Percentiles rank a stretch among this genome's conserved stretches.
Evolutionary conservation across 2,888 invertebrate species (phyloP).

Genomic region (Ormyrus pomaceus): DNA sequence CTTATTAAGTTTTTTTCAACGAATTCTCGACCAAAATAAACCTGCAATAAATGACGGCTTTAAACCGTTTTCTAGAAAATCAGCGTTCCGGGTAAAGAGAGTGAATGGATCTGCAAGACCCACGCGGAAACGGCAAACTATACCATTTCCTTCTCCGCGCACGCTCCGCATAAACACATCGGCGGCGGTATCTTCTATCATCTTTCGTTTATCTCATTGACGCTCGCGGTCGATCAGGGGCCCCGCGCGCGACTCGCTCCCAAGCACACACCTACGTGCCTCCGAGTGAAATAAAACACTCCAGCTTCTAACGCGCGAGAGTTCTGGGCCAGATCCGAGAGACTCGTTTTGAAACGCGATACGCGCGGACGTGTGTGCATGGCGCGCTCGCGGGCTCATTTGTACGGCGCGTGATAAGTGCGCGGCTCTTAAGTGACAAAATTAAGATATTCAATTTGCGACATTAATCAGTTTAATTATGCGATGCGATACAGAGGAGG

Average conservation of each 20-base stretch:
- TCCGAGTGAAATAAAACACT: slow-evolving; percentile 11
- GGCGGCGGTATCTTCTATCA: slow-evolving; percentile 33
- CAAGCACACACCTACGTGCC: slow-evolving; percentile 7
- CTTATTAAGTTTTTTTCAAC: too few relatives aligned
- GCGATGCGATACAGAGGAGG: neutral
- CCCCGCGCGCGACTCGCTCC: neutral
- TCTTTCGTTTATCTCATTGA: slow-evolving; percentile 50
- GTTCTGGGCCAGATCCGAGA: slow-evolving; percentile 17
- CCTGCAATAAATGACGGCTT: too few relatives aligned
- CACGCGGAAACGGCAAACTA: slow-evolving; percentile 37
- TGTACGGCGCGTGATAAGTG: neutral
- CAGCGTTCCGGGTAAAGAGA: too few relatives aligned
- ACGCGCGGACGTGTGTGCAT: neutral
- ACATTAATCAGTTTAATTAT: slow-evolving; percentile 47
- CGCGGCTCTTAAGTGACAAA: slow-evolving; percentile 25
- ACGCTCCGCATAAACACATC: neutral
- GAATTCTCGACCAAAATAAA: too few relatives aligned
- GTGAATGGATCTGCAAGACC: neutral
- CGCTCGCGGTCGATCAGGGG: slow-evolving; percentile 29
- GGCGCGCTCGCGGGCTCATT: neutral
- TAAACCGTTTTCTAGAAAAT: too few relatives aligned
- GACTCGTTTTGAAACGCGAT: slow-evolving; percentile 18
- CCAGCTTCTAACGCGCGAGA: neutral
- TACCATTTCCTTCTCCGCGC: slow-evolving; percentile 8
- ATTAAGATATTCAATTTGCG: slow-evolving; percentile 44